These are phyloP conservation scores for Psittacus erithacus DNA, from an alignment of 2,113 vertebrate species.

Conservation along the genomic window DNA sequence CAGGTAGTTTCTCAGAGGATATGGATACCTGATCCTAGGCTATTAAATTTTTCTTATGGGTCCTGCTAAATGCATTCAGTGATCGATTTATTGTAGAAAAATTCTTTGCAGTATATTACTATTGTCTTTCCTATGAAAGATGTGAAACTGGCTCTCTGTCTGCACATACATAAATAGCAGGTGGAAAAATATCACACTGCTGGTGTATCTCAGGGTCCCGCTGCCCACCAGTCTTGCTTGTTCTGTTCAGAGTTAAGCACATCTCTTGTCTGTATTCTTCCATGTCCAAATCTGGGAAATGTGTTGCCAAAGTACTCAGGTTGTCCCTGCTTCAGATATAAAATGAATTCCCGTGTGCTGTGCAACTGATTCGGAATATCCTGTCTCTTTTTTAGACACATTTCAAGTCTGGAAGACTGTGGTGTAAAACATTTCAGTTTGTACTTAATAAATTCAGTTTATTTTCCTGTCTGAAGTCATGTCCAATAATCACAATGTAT, in stretches of 20 bases:
- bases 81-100: not conserved
- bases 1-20: slow-evolving; percentile 60
- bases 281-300: not conserved
- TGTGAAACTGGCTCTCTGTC: not conserved
- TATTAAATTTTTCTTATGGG: not conserved
- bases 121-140: not conserved
- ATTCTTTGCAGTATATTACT: not conserved
- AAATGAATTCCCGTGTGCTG: not conserved
- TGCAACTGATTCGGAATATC: not conserved
- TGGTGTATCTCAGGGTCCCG: not conserved
- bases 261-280: not conserved
- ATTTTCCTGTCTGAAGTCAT: not conserved
- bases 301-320: not conserved
- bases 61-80: not conserved
- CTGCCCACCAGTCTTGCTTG: not conserved
- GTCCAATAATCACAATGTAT: not conserved
- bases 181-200: not conserved
- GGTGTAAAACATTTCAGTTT: not conserved
- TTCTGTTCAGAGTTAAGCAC: not conserved
- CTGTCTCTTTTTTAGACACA: not conserved
- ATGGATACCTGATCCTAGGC: not conserved
- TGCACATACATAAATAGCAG: not conserved
- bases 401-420: not conserved
- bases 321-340: not conserved
- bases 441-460: not conserved